A percentile compares a stretch with the other conserved stretches of the same genome.
These are phyloP conservation scores for Peromyscus melanophrys DNA, from an alignment of 2,797 vertebrate species.

Conservation along the genomic window DNA sequence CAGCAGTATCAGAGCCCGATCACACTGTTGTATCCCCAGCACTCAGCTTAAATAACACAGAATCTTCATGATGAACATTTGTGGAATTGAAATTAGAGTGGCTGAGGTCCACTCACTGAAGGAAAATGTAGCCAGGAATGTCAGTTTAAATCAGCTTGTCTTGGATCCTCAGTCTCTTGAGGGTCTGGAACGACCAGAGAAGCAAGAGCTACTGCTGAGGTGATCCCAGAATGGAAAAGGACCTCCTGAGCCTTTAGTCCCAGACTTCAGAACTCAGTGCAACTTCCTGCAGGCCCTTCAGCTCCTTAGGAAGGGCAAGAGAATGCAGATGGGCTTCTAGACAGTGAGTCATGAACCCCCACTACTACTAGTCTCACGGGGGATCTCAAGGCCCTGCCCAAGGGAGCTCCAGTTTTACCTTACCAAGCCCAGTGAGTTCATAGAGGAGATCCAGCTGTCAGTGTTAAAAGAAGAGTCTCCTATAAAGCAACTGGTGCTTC, in stretches of 20 bases:
- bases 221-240: neutral
- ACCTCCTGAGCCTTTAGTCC: neutral
- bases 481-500: neutral
- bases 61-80: slow-evolving; percentile 9
- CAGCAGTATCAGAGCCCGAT: neutral
- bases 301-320: neutral
- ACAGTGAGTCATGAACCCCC: neutral
- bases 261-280: neutral
- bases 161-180: neutral
- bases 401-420: neutral
- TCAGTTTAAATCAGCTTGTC: slow-evolving; percentile 8
- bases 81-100: slow-evolving; percentile 14
- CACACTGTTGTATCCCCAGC: neutral
- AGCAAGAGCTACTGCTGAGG: neutral
- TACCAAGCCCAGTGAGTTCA: neutral
- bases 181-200: neutral
- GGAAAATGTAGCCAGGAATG: neutral
- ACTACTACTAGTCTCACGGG: neutral
- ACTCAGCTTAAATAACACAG: neutral
- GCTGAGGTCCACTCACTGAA: neutral
- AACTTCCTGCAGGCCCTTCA: neutral
- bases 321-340: neutral
- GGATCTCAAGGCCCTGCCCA: neutral
- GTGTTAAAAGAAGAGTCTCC: neutral
- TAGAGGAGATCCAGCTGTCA: neutral